These are phyloP conservation scores for Hemibagrus guttatus DNA, from an alignment of 2,797 vertebrate genomes.

Conservation along the genomic window DNA sequence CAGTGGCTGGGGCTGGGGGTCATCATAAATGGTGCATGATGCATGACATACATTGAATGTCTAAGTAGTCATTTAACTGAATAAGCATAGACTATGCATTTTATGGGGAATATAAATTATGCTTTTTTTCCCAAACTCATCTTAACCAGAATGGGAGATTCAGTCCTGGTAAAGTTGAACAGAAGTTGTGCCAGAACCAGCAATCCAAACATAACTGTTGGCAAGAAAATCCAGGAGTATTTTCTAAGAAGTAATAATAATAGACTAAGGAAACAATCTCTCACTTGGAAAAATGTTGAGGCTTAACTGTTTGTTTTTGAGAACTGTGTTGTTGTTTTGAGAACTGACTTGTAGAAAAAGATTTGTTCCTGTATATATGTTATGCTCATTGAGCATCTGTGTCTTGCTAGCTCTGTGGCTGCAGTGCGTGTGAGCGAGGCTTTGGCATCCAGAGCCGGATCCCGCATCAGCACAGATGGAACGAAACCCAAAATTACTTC, in stretches of 20 bases:
- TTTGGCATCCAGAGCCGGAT: constrained; percentile 69
- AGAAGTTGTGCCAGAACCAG: constrained; percentile 10
- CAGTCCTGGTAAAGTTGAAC: background rate
- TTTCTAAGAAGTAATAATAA: background rate
- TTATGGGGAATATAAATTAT: background rate
- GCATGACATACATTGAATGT: background rate
- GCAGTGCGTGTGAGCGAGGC: constrained; percentile 77
- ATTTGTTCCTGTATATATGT: background rate
- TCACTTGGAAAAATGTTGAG: background rate
- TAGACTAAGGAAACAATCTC: background rate
- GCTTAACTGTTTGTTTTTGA: constrained; percentile 14
- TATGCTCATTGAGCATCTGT: constrained; percentile 10
- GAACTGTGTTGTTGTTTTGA: background rate
- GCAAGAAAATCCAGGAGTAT: background rate
- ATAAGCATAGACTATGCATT: background rate
- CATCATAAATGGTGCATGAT: background rate
- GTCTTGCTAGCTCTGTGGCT: constrained; percentile 72
- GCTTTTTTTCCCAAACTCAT: background rate
- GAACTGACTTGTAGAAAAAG: background rate
- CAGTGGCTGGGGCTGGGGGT: no score
- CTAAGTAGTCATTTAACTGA: background rate
- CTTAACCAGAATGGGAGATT: background rate
- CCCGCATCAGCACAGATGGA: constrained; percentile 74
- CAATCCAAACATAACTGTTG: background rate
- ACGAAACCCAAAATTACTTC: constrained; percentile 81